Evolutionary conservation across 2,888 invertebrate genomes (phyloP), one percentile per base, ranked within the genome.

Genomic region (Papilio protenor): DNA sequence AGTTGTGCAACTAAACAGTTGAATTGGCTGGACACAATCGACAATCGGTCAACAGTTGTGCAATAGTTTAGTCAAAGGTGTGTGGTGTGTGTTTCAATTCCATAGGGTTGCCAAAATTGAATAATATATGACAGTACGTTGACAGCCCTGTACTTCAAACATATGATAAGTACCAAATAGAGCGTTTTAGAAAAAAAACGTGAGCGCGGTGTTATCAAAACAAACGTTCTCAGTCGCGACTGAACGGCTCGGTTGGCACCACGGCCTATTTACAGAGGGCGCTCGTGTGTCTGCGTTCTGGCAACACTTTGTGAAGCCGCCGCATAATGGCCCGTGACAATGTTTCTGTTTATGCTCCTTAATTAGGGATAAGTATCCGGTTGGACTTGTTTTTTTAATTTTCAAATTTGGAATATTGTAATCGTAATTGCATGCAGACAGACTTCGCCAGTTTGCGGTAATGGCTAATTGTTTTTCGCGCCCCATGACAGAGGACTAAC

Each of bases 301-400:
- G 87, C 85, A 85, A 82, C 80, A 82, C 87, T 88, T 87, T 86
- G 87, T 86, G 82, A 82, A 82, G 85, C 87, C 88, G 87, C 83
- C 84, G 79, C 79, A 87, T 87, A 91, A 93, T 92, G 90, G 88
- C 77, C 87, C 93, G 90, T 89, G 88, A 89, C 91, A 87, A 84
- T 85, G 86, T 86, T 86, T 85, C 88, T 88, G 90, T 89, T 90
- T 90, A 88, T 86, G 86, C 85, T 89, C 91, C 90, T 92, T 94
- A 92, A 94, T 93, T 93, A 90, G 91, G 88, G 88, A 89, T 91
- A 93, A 91, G 90, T 92, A 94, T 87, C 87, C 85, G 85, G 85
- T 84, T 83, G 75, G 55, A 78, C 61, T 82, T 80, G 75, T 59
- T 81, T 82, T 81, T 69, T 72, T 77, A 57, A 64, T 21, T 47